Evolutionary conservation across 2,113 vertebrate species (phyloP).

Genomic region (Oryctolagus cuniculus): mOryCun1.1 NC_091433.1:1005501-1006000

Average conservation of each 20-base stretch:
- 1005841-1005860: not conserved
- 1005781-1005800: not conserved
- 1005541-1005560: too few relatives aligned
- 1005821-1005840: not conserved
- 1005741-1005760: not conserved
- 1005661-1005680: too few relatives aligned
- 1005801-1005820: not conserved
- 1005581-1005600: too few relatives aligned
- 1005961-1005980: conserved; percentile 90
- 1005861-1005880: conserved; percentile 85
- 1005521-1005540: too few relatives aligned
- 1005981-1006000: conserved; percentile 94
- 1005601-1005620: too few relatives aligned
- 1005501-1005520: too few relatives aligned
- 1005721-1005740: too few relatives aligned
- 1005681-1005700: too few relatives aligned
- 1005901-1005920: conserved; percentile 38
- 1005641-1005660: too few relatives aligned
- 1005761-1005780: not conserved
- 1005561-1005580: too few relatives aligned
- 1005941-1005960: conserved; percentile 91
- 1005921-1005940: conserved; percentile 87
- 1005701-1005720: too few relatives aligned
- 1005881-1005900: conserved; percentile 52
- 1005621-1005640: too few relatives aligned